Percentiles rank a stretch among this genome's conserved stretches.
phyloP scores from a whole-genome alignment of 2,888 invertebrate genomes.

The Acrobasis repandana region DNA sequence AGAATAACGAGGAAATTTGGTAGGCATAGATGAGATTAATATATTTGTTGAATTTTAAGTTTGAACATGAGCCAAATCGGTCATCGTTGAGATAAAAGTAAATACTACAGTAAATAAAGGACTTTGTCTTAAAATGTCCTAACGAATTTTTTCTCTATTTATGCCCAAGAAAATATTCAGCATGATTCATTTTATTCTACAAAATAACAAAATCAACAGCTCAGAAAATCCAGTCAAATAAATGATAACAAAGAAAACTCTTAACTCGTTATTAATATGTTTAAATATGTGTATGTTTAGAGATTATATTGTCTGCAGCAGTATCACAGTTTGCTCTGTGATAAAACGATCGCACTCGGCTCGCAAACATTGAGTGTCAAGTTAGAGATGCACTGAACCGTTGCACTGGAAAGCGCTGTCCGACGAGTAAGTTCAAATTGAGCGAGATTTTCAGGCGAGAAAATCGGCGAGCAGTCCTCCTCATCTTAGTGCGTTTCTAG shows the following conservation, averaged over 20 bases:
- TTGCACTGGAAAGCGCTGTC: background rate
- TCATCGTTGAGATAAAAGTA: too few species aligned
- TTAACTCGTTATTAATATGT: background rate
- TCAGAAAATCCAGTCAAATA: background rate
- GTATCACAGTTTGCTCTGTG: background rate
- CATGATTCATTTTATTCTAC: too few species aligned
- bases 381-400: conserved; percentile 4
- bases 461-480: background rate
- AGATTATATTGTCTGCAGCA: background rate
- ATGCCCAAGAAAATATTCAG: too few species aligned
- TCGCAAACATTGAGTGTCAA: background rate
- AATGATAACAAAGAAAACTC: background rate
- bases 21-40: too few species aligned
- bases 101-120: too few species aligned
- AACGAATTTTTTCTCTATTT: too few species aligned
- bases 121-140: too few species aligned
- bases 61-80: too few species aligned
- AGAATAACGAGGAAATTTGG: too few species aligned
- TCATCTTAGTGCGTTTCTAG: too few species aligned
- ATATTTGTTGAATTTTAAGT: too few species aligned
- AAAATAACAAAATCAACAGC: background rate
- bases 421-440: background rate
- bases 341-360: background rate
- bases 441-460: background rate
- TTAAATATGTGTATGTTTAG: too few species aligned